A percentile compares a stretch with the other conserved stretches of the same genome.
Evolutionary conservation across 2,113 vertebrate species (phyloP).

Genomic region (Actinemys pallida): DNA sequence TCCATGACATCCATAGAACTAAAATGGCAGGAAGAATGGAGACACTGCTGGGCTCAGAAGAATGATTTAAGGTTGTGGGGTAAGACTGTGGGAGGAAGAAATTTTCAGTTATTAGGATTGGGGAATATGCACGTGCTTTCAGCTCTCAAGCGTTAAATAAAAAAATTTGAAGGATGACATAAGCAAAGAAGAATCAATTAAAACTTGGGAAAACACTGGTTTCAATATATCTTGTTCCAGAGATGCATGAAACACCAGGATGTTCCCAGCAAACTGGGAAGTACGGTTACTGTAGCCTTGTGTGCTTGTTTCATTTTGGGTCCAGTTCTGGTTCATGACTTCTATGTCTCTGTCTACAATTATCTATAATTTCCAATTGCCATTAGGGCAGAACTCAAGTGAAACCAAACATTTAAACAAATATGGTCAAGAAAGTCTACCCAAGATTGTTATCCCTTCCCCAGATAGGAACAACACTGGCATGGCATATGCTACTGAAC

Average conservation of each 20-base stretch:
- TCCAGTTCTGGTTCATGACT: not conserved
- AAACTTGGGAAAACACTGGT: not conserved
- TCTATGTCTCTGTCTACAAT: not conserved
- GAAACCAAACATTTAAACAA: not conserved
- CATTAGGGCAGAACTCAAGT: not conserved
- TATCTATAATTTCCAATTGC: not conserved
- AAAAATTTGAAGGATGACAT: not conserved
- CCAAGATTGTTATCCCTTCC: not conserved
- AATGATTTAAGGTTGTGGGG: not conserved
- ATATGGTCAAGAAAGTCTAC: not conserved
- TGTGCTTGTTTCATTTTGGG: not conserved
- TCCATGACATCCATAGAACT: not conserved
- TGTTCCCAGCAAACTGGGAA: not conserved
- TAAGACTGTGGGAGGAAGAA: not conserved
- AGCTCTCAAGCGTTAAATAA: not conserved
- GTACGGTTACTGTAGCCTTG: not conserved
- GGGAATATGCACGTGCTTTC: not conserved
- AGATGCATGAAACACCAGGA: not conserved
- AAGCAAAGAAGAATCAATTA: not conserved
- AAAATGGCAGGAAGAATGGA: conserved; percentile 27
- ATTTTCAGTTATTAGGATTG: not conserved
- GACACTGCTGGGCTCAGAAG: not conserved
- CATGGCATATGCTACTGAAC: not conserved
- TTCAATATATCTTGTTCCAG: not conserved
- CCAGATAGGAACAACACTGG: not conserved